These are phyloP conservation scores for Polyodon spathula DNA, from an alignment of 2,113 vertebrate genomes.

Conservation along the genomic window DNA sequence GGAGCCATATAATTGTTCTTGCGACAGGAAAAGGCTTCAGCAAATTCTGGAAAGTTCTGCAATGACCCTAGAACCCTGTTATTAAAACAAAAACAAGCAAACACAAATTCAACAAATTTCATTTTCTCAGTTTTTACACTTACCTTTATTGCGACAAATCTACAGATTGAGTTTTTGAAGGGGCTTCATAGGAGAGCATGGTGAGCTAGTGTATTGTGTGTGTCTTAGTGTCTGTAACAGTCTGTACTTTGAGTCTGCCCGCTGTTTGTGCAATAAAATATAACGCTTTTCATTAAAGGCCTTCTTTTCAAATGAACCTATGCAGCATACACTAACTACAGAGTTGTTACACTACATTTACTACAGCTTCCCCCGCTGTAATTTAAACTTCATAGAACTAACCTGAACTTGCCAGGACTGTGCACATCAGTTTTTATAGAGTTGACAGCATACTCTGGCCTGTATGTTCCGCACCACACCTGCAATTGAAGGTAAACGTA, in stretches of 20 bases:
- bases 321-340: too few species aligned
- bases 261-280: too few species aligned
- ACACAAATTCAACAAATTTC: neutral
- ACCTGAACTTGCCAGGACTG: slow-evolving; percentile 92
- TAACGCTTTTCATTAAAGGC: too few species aligned
- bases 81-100: slow-evolving; percentile 25
- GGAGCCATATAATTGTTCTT: slow-evolving; percentile 72
- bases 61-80: slow-evolving; percentile 82
- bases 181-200: too few species aligned
- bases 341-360: too few species aligned
- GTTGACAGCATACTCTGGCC: slow-evolving; percentile 84
- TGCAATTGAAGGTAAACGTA: slow-evolving; percentile 27
- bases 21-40: slow-evolving; percentile 77
- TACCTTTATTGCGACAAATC: too few species aligned
- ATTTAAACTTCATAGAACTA: slow-evolving; percentile 10
- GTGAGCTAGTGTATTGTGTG: too few species aligned
- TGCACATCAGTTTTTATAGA: slow-evolving; percentile 88
- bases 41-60: slow-evolving; percentile 86
- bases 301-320: too few species aligned
- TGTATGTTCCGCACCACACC: slow-evolving; percentile 90
- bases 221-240: too few species aligned
- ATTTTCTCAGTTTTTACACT: too few species aligned
- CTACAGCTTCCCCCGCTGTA: neutral
- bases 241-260: too few species aligned
- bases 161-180: too few species aligned